A percentile compares a stretch with the other conserved stretches of the same genome.
phyloP scores from a whole-genome alignment of 37 sponge, comb jelly and placozoan genomes.

The Eunapius fragilis region DNA sequence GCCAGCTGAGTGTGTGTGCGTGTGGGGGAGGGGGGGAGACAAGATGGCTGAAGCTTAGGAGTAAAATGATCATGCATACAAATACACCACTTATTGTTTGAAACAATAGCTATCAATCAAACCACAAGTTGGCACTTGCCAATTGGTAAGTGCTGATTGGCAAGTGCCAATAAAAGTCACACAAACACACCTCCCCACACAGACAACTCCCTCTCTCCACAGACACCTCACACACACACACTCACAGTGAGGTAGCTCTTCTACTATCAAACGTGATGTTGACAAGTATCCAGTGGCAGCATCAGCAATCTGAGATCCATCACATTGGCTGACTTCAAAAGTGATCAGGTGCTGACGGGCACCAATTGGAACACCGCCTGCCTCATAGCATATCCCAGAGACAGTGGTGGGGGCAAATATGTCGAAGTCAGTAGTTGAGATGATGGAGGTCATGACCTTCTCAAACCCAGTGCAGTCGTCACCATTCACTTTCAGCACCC shows the following conservation, averaged over 20 bases:
- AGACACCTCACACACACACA: neutral
- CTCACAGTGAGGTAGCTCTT: constrained; percentile 58
- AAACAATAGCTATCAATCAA: too few species aligned
- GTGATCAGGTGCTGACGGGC: constrained; percentile 13
- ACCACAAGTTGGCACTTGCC: too few species aligned
- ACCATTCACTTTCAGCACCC: constrained; percentile 62
- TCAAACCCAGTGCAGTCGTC: constrained; percentile 38
- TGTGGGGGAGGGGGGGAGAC: constrained; percentile 4
- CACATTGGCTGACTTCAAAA: constrained; percentile 59
- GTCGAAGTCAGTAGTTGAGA: constrained; percentile 11
- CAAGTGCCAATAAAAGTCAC: too few species aligned
- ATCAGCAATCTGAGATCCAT: constrained; percentile 28
- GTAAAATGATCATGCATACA: neutral
- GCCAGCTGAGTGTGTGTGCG: neutral
- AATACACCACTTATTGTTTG: too few species aligned
- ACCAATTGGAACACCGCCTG: constrained; percentile 12
- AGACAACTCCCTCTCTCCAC: too few species aligned
- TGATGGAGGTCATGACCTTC: constrained; percentile 44
- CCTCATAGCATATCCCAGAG: constrained; percentile 41
- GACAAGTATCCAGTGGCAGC: constrained; percentile 54
- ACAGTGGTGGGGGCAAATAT: constrained; percentile 61
- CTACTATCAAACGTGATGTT: constrained; percentile 57
- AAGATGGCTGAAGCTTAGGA: neutral
- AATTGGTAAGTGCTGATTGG: too few species aligned
- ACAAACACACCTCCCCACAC: constrained; percentile 3